These are phyloP conservation scores for Muscicapa comitata DNA, from an alignment of 2,797 vertebrate species.

Conservation along the genomic window DNA sequence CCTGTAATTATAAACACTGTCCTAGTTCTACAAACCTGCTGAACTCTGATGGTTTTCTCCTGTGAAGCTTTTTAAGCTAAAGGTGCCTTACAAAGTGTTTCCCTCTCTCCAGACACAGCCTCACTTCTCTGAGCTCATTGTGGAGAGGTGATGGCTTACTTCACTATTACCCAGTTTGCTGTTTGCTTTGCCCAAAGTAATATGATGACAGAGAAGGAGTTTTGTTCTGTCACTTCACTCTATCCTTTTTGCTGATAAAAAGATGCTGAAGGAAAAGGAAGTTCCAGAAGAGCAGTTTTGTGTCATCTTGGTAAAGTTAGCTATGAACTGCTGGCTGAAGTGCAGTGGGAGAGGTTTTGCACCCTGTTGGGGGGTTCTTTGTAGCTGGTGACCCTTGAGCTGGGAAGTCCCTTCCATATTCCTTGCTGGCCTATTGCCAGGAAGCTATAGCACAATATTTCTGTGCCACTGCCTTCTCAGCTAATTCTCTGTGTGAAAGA, in stretches of 20 bases:
- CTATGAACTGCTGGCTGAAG: background rate
- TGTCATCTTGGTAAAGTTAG: background rate
- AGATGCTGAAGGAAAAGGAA: background rate
- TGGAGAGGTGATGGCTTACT: background rate
- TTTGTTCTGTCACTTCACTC: background rate
- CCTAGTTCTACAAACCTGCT: background rate
- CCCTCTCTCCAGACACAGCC: background rate
- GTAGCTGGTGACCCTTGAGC: background rate
- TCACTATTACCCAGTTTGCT: background rate
- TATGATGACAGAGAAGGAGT: background rate
- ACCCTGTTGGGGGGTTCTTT: background rate
- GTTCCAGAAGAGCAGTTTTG: background rate
- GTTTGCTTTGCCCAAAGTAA: background rate
- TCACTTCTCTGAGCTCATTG: background rate
- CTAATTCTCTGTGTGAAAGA: background rate
- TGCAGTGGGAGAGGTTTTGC: background rate
- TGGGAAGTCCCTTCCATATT: background rate
- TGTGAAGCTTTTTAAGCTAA: background rate
- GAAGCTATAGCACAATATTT: background rate
- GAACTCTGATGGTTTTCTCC: background rate
- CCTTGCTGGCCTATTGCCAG: background rate
- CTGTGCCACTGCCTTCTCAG: background rate
- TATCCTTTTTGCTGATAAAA: background rate
- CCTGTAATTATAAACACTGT: background rate
- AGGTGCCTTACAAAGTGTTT: background rate